Conservation (phyloP, 2,888 invertebrate species). For the Pterobdella sp. region DNA sequence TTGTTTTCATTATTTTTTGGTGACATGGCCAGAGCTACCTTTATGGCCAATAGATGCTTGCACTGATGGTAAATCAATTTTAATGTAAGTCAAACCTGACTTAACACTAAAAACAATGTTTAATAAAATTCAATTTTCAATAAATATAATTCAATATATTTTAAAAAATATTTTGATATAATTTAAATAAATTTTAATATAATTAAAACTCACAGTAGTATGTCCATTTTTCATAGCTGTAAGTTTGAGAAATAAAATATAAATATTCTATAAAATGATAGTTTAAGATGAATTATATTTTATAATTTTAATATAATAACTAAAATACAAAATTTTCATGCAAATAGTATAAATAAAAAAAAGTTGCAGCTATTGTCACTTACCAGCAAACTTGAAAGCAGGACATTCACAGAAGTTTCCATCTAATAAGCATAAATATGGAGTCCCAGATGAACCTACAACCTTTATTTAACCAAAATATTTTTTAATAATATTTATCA, state of each 20-base stretch:
- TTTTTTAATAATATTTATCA: no score
- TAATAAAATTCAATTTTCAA: not conserved
- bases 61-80: not conserved
- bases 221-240: conserved; percentile 12
- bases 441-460: conserved; percentile 14
- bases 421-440: conserved; percentile 10
- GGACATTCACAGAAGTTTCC: conserved; percentile 23
- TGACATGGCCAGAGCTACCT: not conserved
- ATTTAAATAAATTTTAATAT: not conserved
- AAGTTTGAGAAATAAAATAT: no score
- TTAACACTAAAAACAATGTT: not conserved
- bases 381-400: conserved; percentile 18
- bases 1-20: not conserved
- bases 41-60: conserved; percentile 8
- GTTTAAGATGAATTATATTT: no score
- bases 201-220: not conserved
- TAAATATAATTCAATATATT: not conserved
- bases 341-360: not conserved
- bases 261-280: no score
- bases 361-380: not conserved
- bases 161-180: not conserved
- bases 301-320: no score
- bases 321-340: no score
- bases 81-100: not conserved
- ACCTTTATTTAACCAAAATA: no score